Evolutionary conservation across 2,113 vertebrate genomes (phyloP).

Genomic region (Aldabrachelys gigantea): DNA sequence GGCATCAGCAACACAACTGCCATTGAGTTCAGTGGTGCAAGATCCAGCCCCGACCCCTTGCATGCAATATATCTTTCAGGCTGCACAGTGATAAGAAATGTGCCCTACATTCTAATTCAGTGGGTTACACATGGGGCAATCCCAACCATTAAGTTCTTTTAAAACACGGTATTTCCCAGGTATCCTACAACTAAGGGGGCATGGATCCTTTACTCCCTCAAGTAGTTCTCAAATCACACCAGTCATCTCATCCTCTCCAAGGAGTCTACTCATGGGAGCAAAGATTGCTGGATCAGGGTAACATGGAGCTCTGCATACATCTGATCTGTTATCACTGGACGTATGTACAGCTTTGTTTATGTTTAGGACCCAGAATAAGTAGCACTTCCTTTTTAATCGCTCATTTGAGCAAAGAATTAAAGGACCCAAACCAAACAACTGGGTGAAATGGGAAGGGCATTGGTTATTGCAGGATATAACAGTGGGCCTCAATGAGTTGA

Average conservation of each 20-base stretch:
- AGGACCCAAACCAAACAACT: neutral
- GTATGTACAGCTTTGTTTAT: constrained; percentile 26
- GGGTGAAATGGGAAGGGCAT: neutral
- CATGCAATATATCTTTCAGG: neutral
- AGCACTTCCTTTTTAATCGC: neutral
- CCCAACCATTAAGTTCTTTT: neutral
- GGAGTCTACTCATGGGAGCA: neutral
- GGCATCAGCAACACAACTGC: constrained; percentile 21
- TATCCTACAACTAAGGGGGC: neutral
- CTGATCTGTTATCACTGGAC: constrained; percentile 6
- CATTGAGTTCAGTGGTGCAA: neutral
- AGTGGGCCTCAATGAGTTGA: neutral
- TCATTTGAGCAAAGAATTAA: constrained; percentile 26
- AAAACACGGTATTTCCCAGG: neutral
- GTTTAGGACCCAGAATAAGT: neutral
- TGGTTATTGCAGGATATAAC: neutral
- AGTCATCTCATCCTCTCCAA: neutral
- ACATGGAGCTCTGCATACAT: neutral
- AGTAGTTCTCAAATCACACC: neutral
- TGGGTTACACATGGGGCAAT: neutral
- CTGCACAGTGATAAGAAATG: neutral
- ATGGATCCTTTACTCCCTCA: neutral
- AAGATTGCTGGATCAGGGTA: constrained; percentile 3
- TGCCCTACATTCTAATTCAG: neutral
- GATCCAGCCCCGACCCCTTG: neutral